Evolutionary conservation across 2,113 vertebrate species (phyloP).

Genomic region (Gnathonemus longibarbis): DNA sequence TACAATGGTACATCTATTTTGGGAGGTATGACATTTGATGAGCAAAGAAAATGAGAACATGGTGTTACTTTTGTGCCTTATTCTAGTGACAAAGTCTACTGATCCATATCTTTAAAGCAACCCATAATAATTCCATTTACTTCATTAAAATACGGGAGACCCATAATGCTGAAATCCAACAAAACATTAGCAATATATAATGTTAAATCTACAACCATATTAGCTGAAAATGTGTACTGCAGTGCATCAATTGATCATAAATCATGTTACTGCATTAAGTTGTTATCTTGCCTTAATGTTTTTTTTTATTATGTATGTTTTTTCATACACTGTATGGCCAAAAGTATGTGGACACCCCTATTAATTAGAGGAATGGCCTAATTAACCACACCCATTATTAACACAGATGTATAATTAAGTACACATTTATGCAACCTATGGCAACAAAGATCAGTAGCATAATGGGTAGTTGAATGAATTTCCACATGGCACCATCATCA

Average conservation of each 20-base stretch:
- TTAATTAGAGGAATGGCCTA: not conserved
- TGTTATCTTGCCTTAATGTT: not conserved
- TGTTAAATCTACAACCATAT: not conserved
- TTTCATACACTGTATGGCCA: not conserved
- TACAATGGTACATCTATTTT: not conserved
- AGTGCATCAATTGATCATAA: not conserved
- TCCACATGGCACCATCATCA: not conserved
- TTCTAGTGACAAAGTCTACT: not conserved
- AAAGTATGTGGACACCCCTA: not conserved
- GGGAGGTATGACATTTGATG: not conserved
- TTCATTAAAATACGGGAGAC: not conserved
- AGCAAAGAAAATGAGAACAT: not conserved
- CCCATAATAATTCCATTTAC: not conserved
- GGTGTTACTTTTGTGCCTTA: not conserved
- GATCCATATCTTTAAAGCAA: not conserved
- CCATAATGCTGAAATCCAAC: not conserved
- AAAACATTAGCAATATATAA: not conserved
- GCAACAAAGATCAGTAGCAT: not conserved
- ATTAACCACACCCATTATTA: not conserved
- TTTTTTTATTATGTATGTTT: not conserved
- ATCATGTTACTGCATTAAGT: not conserved
- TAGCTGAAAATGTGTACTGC: not conserved
- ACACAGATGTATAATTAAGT: not conserved
- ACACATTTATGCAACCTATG: not conserved
- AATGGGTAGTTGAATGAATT: not conserved